These are phyloP conservation scores for Phyllostomus discolor DNA, from an alignment of 2,113 vertebrate genomes.

Conservation along the genomic window DNA sequence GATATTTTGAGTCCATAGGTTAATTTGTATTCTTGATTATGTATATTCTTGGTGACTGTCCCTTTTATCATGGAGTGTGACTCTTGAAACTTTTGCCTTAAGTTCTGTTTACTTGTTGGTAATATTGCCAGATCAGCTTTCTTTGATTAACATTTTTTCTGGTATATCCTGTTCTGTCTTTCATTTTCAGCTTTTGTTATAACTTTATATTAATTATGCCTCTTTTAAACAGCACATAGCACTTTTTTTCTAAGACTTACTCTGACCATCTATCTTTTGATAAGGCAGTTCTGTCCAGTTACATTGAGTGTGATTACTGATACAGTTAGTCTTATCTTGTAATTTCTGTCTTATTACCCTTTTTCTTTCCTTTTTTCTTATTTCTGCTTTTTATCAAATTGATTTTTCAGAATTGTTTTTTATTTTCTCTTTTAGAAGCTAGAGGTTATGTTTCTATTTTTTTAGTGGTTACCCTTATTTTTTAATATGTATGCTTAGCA, in stretches of 20 bases:
- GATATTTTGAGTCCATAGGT: neutral
- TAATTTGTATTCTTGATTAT: neutral
- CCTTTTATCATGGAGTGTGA: neutral
- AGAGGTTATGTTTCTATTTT: neutral
- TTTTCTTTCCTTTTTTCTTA: neutral
- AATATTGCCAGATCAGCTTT: neutral
- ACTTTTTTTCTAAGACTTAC: neutral
- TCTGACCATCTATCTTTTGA: neutral
- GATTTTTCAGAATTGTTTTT: neutral
- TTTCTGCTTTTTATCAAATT: neutral
- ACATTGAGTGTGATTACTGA: neutral
- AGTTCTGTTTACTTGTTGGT: neutral
- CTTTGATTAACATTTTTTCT: neutral
- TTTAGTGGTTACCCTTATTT: neutral
- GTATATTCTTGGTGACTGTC: neutral
- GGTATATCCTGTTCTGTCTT: neutral
- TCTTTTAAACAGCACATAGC: neutral
- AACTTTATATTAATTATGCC: neutral
- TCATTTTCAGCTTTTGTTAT: neutral
- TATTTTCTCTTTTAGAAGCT: neutral
- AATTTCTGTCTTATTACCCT: neutral
- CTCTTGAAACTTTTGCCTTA: neutral
- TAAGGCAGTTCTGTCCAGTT: neutral
- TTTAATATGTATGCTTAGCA: neutral
- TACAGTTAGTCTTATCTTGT: neutral